phyloP scores from a whole-genome alignment of 2,888 invertebrate genomes.

The Drosophila parthenogenetica region DNA sequence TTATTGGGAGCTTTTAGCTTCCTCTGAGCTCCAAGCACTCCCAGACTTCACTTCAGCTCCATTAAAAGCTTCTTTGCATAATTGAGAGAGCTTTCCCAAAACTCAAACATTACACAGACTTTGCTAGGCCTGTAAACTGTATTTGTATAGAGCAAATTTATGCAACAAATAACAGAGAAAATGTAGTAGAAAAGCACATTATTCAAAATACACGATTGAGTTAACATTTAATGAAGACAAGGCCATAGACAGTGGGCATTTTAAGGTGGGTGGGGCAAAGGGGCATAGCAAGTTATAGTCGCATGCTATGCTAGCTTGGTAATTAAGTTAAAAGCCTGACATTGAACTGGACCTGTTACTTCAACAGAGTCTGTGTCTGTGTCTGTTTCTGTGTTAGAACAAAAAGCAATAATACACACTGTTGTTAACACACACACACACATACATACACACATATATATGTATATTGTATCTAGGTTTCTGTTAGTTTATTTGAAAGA shows the following conservation, averaged over 20 bases:
- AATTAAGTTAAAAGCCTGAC: constrained; percentile 61
- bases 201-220: constrained; percentile 53
- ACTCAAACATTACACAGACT: constrained; percentile 45
- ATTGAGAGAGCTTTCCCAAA: background rate
- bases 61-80: background rate
- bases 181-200: constrained; percentile 31
- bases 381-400: constrained; percentile 56
- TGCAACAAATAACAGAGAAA: background rate
- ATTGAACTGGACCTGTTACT: constrained; percentile 17
- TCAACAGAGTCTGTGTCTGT: constrained; percentile 13
- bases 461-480: constrained; percentile 55
- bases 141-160: constrained; percentile 43
- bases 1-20: too few species aligned
- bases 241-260: constrained; percentile 9
- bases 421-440: constrained; percentile 45
- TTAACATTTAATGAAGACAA: constrained; percentile 70
- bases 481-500: constrained; percentile 63
- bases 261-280: background rate
- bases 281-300: constrained; percentile 36
- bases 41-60: too few species aligned
- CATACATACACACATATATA: constrained; percentile 18
- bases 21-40: too few species aligned
- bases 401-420: constrained; percentile 68
- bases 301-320: constrained; percentile 56
- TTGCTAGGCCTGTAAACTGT: constrained; percentile 47